These are phyloP conservation scores for Branchipolynoe longqiensis DNA, from an alignment of 2,888 invertebrate genomes.

Conservation along the genomic window DNA sequence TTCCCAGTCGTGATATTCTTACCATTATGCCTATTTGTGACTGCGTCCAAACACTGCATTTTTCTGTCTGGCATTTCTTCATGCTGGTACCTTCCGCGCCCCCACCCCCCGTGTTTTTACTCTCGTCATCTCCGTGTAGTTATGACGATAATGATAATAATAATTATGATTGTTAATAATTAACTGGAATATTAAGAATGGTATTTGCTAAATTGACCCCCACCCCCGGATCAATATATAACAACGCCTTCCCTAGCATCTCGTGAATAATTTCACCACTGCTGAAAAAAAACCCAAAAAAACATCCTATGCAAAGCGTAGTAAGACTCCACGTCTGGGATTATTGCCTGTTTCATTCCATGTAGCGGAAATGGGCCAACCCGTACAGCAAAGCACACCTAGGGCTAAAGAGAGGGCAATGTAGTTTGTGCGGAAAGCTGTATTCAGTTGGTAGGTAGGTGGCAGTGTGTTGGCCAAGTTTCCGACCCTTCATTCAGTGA, in stretches of 20 bases:
- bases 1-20: slow-evolving; percentile 39
- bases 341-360: slow-evolving; percentile 56
- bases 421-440: slow-evolving; percentile 49
- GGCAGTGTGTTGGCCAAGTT: slow-evolving; percentile 51
- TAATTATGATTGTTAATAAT: not conserved
- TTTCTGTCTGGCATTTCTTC: slow-evolving; percentile 59
- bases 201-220: too few species aligned
- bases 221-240: slow-evolving; percentile 2
- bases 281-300: not conserved
- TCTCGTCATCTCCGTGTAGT: slow-evolving; percentile 48
- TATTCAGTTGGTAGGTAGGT: slow-evolving; percentile 50
- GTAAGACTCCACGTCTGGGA: slow-evolving; percentile 46
- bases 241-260: slow-evolving; percentile 36
- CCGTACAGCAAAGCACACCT: slow-evolving; percentile 44
- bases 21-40: slow-evolving; percentile 51
- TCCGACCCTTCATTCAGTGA: slow-evolving; percentile 51
- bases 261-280: slow-evolving; percentile 38
- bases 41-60: slow-evolving; percentile 41
- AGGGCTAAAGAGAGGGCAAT: slow-evolving; percentile 23
- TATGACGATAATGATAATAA: slow-evolving; percentile 44
- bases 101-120: too few species aligned
- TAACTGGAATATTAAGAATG: too few species aligned
- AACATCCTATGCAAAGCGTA: not conserved
- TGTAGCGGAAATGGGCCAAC: slow-evolving; percentile 52
- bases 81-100: slow-evolving; percentile 57